Conservation (phyloP, 2,113 vertebrate species). For the Microcebus tavaratra region DNA sequence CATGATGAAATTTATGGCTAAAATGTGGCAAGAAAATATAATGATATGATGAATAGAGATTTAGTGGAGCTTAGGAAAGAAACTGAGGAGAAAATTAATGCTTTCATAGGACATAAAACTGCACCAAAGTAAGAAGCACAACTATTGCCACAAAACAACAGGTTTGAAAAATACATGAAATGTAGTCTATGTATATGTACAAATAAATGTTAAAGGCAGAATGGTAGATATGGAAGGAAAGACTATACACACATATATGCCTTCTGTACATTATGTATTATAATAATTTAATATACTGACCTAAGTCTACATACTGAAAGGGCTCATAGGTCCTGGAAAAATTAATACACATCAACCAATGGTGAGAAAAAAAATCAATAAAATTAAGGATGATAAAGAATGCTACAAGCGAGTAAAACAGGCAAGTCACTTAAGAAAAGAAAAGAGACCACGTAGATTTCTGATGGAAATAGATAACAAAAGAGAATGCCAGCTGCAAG, state of each 20-base stretch:
- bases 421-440: neutral
- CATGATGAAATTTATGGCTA: neutral
- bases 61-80: constrained; percentile 15
- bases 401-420: neutral
- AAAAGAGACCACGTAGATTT: neutral
- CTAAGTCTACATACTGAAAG: neutral
- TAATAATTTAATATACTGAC: neutral
- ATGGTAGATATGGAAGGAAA: neutral
- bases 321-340: neutral
- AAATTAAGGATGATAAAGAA: neutral
- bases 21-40: neutral
- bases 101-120: neutral
- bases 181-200: neutral
- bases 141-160: neutral
- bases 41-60: neutral
- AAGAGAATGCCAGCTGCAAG: neutral
- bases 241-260: neutral
- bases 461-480: neutral
- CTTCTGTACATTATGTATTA: neutral
- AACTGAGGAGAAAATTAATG: neutral
- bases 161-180: neutral
- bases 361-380: neutral
- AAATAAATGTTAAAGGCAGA: neutral
- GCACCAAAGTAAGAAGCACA: neutral
- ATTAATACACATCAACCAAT: neutral